Base-by-base conservation (phyloP, 64 coral and sea anemone species). In the Porites lutea region DNA sequence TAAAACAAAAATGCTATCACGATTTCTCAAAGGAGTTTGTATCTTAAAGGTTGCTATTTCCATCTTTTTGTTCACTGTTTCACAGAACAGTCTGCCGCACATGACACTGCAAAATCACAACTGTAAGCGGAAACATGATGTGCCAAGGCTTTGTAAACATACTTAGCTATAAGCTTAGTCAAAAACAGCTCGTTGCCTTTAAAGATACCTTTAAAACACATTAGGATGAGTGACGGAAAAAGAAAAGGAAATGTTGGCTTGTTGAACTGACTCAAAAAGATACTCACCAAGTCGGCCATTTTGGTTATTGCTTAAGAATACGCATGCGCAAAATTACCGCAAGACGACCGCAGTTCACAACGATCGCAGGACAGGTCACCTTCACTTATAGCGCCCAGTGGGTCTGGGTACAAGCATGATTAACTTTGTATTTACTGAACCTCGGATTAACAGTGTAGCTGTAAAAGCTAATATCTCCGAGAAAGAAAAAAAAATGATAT, bases 281-380 rank as follows among this genome's bases (percentile, higher is more conserved):
- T 19, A 83, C 81, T 84, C n/a, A 84, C 81, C 81, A 68, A 69
- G 6, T 84, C 81, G 81, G 81, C 81, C 81, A 84, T 84, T 15
- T 82, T 82, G 60, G 6, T 43, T 65, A 51, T 48, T 84, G 62
- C 50, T 8, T 0, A 2, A 8, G 15, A 5, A 3, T 13, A 19
- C 81, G 81, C 81, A 51, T 84, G 46, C 81, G 13, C 27, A 37
- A 1, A 37, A 37, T 37, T 37, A 37, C 27, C 1, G 27, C 27
- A 37, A 37, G 27, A 37, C 27, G 27, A 37, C 27, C 27, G 27
- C 27, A 37, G 46, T 4, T 21, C 5, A 58, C 20, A 9, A 55
- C 2, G 27, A 12, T 8, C 73, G 73, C 73, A 19, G 18, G 45
- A 44, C 46, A 48, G 48, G 51, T 6, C 15, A 37, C 27, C 27